Percentiles rank a stretch among this genome's conserved stretches.
phyloP scores from a whole-genome alignment of 2,113 vertebrate genomes.

The Centropus bengalensis region DNA sequence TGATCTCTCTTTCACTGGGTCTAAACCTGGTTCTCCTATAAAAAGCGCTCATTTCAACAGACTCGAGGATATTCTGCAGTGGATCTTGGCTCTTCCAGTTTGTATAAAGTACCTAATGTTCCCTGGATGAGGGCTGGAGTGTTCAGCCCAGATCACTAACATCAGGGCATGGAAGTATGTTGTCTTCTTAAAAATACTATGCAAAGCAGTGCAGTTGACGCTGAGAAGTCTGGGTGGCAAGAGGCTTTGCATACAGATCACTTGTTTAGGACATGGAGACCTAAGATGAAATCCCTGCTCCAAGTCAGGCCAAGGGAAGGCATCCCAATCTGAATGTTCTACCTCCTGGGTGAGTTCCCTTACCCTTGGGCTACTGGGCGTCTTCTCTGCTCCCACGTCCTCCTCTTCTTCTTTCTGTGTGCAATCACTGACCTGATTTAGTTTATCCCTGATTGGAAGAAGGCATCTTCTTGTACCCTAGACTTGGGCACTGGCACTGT shows the following conservation, averaged over 20 bases:
- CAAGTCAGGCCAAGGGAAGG: neutral
- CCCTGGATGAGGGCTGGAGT: neutral
- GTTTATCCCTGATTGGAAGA: neutral
- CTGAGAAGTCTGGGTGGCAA: neutral
- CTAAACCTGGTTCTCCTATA: neutral
- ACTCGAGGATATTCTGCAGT: neutral
- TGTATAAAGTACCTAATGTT: neutral
- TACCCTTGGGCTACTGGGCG: neutral
- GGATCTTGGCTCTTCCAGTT: neutral
- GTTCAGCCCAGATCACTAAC: neutral
- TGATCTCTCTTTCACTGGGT: neutral
- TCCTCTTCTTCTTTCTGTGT: neutral
- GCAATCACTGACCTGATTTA: conserved; percentile 21
- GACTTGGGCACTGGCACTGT: neutral
- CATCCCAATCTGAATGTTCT: neutral
- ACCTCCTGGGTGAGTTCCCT: neutral
- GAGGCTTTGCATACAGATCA: neutral
- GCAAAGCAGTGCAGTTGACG: neutral
- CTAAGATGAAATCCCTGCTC: neutral
- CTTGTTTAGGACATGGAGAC: neutral
- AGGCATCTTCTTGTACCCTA: neutral
- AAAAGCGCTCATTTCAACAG: neutral
- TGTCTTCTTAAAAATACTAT: neutral
- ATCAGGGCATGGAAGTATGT: neutral
- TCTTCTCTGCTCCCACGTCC: neutral